Evolutionary conservation across 2,797 vertebrate genomes (phyloP).

Genomic region (Silurus lanzhouensis): DNA sequence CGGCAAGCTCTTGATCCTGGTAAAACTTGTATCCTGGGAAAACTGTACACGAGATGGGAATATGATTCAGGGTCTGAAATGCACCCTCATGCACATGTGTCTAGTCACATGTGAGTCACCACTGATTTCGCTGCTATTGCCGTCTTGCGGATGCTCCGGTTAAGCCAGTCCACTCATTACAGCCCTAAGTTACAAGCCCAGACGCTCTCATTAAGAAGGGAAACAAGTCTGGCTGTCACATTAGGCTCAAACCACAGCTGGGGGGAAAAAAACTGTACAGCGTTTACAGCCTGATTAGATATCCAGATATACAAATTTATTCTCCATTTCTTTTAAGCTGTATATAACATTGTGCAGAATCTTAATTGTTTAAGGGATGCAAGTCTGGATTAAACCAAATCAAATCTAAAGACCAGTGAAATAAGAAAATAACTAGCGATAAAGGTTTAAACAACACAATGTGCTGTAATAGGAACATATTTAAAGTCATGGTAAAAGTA

Average conservation of each 20-base stretch:
- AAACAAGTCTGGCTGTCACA: slow-evolving; percentile 13
- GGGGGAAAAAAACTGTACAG: background rate
- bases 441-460: background rate
- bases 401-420: background rate
- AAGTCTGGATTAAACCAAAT: background rate
- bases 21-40: background rate
- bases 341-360: no score
- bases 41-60: background rate
- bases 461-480: background rate
- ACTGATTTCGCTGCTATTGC: background rate
- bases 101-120: slow-evolving; percentile 11
- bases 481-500: background rate
- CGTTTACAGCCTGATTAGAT: background rate
- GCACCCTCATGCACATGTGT: background rate
- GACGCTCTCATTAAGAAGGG: slow-evolving; percentile 2
- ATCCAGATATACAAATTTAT: background rate
- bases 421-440: background rate
- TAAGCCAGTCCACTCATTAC: slow-evolving; percentile 18
- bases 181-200: background rate
- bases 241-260: slow-evolving; percentile 22
- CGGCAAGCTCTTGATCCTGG: background rate
- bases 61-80: slow-evolving; percentile 11
- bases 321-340: background rate
- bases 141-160: background rate
- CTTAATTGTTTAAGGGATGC: no score